Conservation (phyloP, 2,113 vertebrate genomes). For the Onychorhynchus coronatus region DNA sequence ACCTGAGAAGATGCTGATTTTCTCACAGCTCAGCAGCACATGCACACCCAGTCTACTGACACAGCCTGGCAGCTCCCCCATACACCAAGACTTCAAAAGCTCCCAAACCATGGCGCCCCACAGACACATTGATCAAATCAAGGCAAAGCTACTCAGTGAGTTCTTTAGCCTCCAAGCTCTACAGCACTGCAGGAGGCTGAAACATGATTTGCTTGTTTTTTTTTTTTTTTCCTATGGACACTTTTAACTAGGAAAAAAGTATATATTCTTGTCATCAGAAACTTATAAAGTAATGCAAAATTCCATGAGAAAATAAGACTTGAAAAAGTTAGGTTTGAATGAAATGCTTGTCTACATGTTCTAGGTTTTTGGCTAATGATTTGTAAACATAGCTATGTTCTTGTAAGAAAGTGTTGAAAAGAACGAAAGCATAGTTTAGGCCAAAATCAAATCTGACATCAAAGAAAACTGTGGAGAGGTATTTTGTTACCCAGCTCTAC, state of each 20-base stretch:
- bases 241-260: not conserved
- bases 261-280: not conserved
- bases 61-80: too few species aligned
- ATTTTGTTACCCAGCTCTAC: not conserved
- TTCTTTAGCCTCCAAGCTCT: too few species aligned
- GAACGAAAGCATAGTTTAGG: not conserved
- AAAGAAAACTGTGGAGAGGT: not conserved
- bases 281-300: not conserved
- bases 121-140: too few species aligned
- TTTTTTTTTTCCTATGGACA: not conserved
- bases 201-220: not conserved
- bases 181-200: not conserved
- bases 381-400: not conserved
- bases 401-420: not conserved
- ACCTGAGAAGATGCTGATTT: too few species aligned
- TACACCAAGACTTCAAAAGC: too few species aligned
- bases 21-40: too few species aligned
- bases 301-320: not conserved
- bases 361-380: not conserved
- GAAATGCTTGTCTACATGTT: not conserved
- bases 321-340: not conserved
- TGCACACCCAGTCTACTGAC: too few species aligned
- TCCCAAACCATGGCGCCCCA: too few species aligned
- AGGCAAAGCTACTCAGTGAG: too few species aligned
- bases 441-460: not conserved